Evolutionary conservation across 2,113 vertebrate genomes (phyloP), one percentile per base, ranked within the genome.

Genomic region (Anser cygnoides): DNA sequence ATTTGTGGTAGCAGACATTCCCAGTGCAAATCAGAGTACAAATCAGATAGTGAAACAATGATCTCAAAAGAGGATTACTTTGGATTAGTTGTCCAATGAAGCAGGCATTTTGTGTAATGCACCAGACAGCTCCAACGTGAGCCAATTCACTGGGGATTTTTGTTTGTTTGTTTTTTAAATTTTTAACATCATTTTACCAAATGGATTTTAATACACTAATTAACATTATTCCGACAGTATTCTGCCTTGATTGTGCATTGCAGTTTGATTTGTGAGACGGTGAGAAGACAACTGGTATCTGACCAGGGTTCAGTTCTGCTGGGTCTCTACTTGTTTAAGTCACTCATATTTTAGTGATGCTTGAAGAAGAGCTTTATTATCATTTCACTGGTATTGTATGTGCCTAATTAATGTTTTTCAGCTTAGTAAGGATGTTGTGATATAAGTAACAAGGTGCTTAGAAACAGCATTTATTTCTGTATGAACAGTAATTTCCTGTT

Each of bases 1-100:
- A 84, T 95, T 91, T 70, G 80, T 62, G 31, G 4, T 83, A 88
- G 91, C 73, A 95, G 79, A 46, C 67, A 87, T 95, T 96, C 55
- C 84, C 33, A 4, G 62, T 83, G 75, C 57, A 92, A 87, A 93
- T 80, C 88, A 58, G 74, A 89, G 78, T 84, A 39, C 41, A 92
- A 85, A 93, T 95, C 90, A 92, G 75, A 90, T 82, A 73, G 50
- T 61, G 88, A 90, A 75, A 79, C 3, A 0, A 67, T 84, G 84
- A 93, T 95, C 67, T 87, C 73, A 77, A 89, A 96, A 93, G 94
- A 85, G 94, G 92, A 97, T 96, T 95, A 94, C 62, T 92, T 76
- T 63, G 92, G 91, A 95, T 97, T 96, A 96, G 75, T 41, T 84
- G 49, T 90, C 54, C 67, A 91, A 72, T 66, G 84, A 95, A 92